Percentiles rank a stretch among this genome's conserved stretches.
phyloP scores from a whole-genome alignment of 2,797 vertebrate genomes.

The Semotilus atromaculatus region DNA sequence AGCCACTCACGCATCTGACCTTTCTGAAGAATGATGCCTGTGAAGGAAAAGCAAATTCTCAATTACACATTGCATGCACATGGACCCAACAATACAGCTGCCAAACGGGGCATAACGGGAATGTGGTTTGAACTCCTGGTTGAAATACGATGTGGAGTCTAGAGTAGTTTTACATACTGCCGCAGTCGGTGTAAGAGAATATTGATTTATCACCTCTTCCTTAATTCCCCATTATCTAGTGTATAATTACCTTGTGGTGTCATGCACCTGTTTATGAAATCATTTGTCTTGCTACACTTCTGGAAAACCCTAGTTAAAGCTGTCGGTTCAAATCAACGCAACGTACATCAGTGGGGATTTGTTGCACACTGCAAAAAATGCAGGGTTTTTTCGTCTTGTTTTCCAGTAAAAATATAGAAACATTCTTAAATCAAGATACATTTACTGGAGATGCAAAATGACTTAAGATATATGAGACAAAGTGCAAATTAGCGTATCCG shows the following conservation, averaged over 20 bases:
- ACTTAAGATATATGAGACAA: neutral
- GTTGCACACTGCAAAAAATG: neutral
- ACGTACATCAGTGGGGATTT: neutral
- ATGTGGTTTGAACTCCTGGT: slow-evolving; percentile 27
- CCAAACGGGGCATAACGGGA: slow-evolving; percentile 21
- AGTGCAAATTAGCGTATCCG: neutral
- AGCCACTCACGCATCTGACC: neutral
- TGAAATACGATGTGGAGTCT: slow-evolving; percentile 33
- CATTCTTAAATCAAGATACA: neutral
- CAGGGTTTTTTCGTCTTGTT: neutral
- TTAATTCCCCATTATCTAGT: slow-evolving; percentile 23
- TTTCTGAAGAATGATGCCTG: slow-evolving; percentile 12
- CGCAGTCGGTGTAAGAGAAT: slow-evolving; percentile 14
- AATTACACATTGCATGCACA: slow-evolving; percentile 26
- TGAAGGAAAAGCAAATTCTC: slow-evolving; percentile 32
- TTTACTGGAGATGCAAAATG: neutral
- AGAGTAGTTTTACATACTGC: slow-evolving; percentile 17
- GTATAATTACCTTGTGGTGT: slow-evolving; percentile 31
- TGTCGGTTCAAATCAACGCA: neutral
- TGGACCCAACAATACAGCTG: slow-evolving; percentile 31
- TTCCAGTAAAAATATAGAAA: neutral
- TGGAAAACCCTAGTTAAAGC: slow-evolving; percentile 1
- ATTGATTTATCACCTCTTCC: slow-evolving; percentile 22
- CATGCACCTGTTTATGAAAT: slow-evolving; percentile 33
- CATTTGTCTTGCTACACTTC: slow-evolving; percentile 18